phyloP scores from a whole-genome alignment of 2,797 vertebrate species.

The Vespertilio murinus region DNA sequence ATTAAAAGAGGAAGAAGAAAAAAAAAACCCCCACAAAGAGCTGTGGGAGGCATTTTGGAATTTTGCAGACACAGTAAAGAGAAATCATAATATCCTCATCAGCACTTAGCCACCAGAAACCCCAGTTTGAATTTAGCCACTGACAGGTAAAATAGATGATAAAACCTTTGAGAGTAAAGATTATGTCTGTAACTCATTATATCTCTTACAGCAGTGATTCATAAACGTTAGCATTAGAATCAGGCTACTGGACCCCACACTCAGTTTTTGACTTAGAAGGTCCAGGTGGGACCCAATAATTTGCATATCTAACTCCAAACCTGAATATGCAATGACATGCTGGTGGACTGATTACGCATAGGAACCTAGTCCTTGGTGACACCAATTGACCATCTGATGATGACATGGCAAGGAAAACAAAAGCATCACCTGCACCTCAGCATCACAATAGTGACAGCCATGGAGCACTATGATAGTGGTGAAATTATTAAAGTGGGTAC shows the following conservation, averaged over 20 bases:
- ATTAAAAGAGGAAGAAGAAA: constrained; percentile 12
- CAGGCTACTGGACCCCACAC: background rate
- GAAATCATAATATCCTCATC: background rate
- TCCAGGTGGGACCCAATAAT: background rate
- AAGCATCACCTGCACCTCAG: background rate
- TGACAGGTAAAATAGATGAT: background rate
- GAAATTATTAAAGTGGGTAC: background rate
- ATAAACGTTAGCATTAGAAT: background rate
- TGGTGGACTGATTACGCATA: background rate
- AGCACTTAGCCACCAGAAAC: constrained; percentile 1
- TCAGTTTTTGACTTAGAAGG: background rate
- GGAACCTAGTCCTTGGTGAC: background rate
- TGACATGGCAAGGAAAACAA: background rate
- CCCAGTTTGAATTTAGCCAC: background rate
- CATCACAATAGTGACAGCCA: background rate
- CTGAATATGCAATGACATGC: background rate
- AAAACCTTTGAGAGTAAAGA: background rate
- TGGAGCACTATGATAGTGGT: background rate
- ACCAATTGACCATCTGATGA: background rate
- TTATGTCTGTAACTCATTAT: background rate
- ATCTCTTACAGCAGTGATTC: background rate
- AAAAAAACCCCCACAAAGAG: background rate
- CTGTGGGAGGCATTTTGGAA: constrained; percentile 19
- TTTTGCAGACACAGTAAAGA: background rate
- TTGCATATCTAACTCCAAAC: background rate